Evolutionary conservation across 2,888 invertebrate genomes (phyloP), one percentile per base, ranked within the genome.

Genomic region (Acrocyrtus sp.): DNA sequence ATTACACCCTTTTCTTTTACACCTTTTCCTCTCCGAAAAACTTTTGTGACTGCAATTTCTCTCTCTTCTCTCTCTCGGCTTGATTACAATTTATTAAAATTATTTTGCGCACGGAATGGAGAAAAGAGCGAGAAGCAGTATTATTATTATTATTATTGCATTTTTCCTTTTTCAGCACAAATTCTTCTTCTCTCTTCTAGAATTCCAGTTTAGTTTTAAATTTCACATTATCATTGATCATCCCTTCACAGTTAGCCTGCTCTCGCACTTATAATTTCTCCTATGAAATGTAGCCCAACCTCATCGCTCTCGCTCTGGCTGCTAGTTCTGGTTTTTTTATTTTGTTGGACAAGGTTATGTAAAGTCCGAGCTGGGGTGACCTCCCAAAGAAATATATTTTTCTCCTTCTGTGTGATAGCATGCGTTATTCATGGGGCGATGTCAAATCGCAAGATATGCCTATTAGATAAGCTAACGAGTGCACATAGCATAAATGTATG

Each of bases 81-180:
- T 34, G 34, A 34, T 34, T 34, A 34, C 34, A 34, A 34, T 34
- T 34, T 34, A 34, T 34, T 34, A 34, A 34, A 34, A 8, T 34
- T 34, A 12, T 12, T 34, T 34, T 34, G 34, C 5, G 34, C 5
- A 34, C n/a, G n/a, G n/a, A 50, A 50, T 50, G 50, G 10, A 50
- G 50, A 4, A 27, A 8, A 53, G 63, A 65, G 45, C n/a, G n/a
- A n/a, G n/a, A n/a, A n/a, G n/a, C n/a, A n/a, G n/a, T n/a, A n/a
- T n/a, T n/a, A n/a, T n/a, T n/a, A 53, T 34, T 34, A 58, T 56
- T 51, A 60, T 66, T 29, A 48, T 62, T 69, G 68, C 62, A 34
- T n/a, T 39, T 72, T 53, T 45, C 72, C 58, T 60, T 72, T 60
- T 72, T 29, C 27, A 65, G 60, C 34, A 34, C 12, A 34, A 34